Base-by-base conservation (phyloP, 2,113 vertebrate genomes). In the Scartelaos histophorus region DNA sequence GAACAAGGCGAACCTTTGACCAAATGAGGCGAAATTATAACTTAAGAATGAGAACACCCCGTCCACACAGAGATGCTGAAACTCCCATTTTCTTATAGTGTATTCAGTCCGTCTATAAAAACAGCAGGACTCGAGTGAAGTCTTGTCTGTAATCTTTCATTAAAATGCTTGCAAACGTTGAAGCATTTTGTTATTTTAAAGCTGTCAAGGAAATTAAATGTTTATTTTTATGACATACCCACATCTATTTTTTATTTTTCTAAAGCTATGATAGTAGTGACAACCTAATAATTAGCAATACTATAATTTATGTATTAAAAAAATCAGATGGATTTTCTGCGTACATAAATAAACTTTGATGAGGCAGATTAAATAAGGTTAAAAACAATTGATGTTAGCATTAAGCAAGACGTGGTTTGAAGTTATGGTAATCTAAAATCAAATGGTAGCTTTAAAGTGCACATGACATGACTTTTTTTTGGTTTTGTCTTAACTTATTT, bases 21-120 rank as follows among this genome's bases (percentile, higher is more conserved):
- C 61, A 43, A 61, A 64, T 43, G 16, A 38, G 12, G 17, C 34
- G 12, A 43, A 64, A 64, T 64, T 3, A 64, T 17, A 5, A 43
- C 17, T 64, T 64, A 38, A 34, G 61, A 64, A 64, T 11, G 17
- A 64, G 61, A 64, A 64, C 61, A 64, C 16, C 4, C 34, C 21
- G 61, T 64, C 61, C 29, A 38, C 17, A 9, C 17, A n/a, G 29
- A 64, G 34, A 64, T 5, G 43, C 17, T 13, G 19, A 19, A 19
- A 38, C 61, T 64, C 34, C 13, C 38, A 38, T 16, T 38, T 64
- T 64, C 2, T 16, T 15, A 19, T 5, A 35, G n/a, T 64, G 12
- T 43, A 64, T n/a, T 17, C 61, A n/a, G 3, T 64, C 17, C 19
- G 25, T 34, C 17, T 11, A 38, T 12, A 57, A 22, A 13, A 24